Evolutionary conservation across 2,888 invertebrate species (phyloP), one percentile per base, ranked within the genome.

Genomic region (Sarcophaga rosellei): DNA sequence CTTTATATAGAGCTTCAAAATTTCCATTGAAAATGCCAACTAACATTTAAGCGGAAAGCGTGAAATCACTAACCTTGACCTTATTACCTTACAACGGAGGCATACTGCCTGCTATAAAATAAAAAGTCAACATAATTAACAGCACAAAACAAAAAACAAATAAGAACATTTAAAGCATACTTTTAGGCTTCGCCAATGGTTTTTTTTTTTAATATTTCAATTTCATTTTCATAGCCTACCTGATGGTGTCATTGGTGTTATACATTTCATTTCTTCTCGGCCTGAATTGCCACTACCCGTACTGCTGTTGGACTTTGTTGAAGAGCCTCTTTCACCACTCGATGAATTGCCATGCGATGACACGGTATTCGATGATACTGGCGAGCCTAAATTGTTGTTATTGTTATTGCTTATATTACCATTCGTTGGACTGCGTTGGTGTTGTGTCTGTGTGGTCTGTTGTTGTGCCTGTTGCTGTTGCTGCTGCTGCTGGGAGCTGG

Each of bases 201-300:
- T 35, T 4, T 25, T 25, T 25, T 25, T 25, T 25, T 35, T 35
- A 2, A 1, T 35, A 35, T 35, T 35, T 35, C 35, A 73, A 23
- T 45, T 44, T 21, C 2, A 62, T 35, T 11, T 4, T 25, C 47
- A 53, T 6, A 57, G 82, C 86, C 89, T 89, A 93, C 93, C 93
- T 90, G 91, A 90, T 88, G 93, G 92, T 88, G 93, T 93, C 91
- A 93, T 92, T 79, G 93, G 93, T 79, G 93, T 92, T 69, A 90
- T 91, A 89, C 93, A 92, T 88, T 92, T 92, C 23, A 91, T 89
- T 85, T 90, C 91, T 76, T 90, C 91, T 81, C 91, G 90, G 85
- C 90, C 91, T 6, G 93, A 92, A 89, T 91, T 92, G 84, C 90
- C 92, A 25, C 92, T 92, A 87, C 92, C 91, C 57, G 93, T 92